Conservation (phyloP, 2,888 invertebrate species). For the Hyppa rectilinea region DNA sequence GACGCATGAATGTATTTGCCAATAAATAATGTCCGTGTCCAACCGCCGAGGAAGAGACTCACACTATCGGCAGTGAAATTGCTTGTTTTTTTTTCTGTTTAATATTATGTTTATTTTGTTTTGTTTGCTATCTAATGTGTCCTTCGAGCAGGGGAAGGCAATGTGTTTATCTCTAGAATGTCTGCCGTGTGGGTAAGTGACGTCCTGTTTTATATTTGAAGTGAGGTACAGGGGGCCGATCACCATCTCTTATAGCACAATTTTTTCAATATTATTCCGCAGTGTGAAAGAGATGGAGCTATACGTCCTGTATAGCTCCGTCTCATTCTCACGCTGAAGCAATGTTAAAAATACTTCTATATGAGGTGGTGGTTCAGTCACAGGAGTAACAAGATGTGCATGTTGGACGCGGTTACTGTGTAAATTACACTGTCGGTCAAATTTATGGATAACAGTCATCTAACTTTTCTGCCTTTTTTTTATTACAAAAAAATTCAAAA, state of each 20-base stretch:
- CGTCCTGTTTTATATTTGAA: conserved; percentile 70
- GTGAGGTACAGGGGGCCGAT: conserved; percentile 62
- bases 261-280: too few species aligned
- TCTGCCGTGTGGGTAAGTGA: conserved; percentile 82
- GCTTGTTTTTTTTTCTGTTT: conserved; percentile 76
- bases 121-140: conserved; percentile 86
- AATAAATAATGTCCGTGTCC: conserved; percentile 84
- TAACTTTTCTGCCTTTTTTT: not conserved
- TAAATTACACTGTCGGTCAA: conserved; percentile 54
- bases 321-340: too few species aligned
- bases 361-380: too few species aligned
- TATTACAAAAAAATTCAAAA: not conserved
- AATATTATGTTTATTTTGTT: conserved; percentile 75
- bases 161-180: conserved; percentile 77
- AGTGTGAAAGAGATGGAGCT: too few species aligned
- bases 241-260: too few species aligned
- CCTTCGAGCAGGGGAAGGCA: conserved; percentile 73
- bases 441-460: conserved; percentile 35
- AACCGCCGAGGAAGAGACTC: conserved; percentile 74
- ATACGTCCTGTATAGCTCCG: too few species aligned
- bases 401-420: conserved; percentile 70
- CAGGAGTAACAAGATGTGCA: conserved; percentile 73
- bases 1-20: conserved; percentile 90
- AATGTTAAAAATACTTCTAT: too few species aligned
- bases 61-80: conserved; percentile 79